Evolutionary conservation across 2,797 vertebrate species (phyloP), one percentile per base, ranked within the genome.

Genomic region (Phataginus tricuspis): DNA sequence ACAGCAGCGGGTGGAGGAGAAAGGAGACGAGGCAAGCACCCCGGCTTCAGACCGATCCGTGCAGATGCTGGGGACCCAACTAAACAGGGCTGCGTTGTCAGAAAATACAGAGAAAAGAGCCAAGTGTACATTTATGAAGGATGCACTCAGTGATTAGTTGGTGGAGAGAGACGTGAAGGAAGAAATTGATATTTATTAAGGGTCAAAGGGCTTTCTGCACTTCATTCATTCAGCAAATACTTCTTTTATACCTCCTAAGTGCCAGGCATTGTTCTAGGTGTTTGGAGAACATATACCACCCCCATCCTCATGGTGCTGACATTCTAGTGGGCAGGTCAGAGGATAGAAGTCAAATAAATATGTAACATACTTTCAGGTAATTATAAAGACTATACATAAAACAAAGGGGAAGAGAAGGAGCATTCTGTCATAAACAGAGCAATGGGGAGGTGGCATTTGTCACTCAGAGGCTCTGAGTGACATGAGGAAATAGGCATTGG

Each of bases 291-390:
- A 49, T 45, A 78, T 0, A 15, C 27, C 19, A 4, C 34, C 15
- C 71, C 49, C 15, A 6, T 12, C 29, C 21, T 51, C 13, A 1
- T 7, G 45, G 29, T 3, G 11, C 71, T 64, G 63, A 83, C 18
- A 4, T 2, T n/a, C 64, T 72, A 51, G 29, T 10, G 63, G 5
- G 49, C 21, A 7, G 59, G 7, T 8, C 49, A n/a, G 23, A 78
- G 7, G 42, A 49, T 2, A 45, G 16, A 16, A 68, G 25, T 13
- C 49, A 42, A 34, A 39, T 49, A 61, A 42, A 71, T 27, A 23
- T 5, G 19, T 5, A 27, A 23, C 9, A 5, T 1, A 19, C 3
- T 3, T 1, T 53, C 27, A 5, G 2, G 5, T 45, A 42, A 63
- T 55, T 45, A 19, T 29, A 74, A 53, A 34, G 16, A 49, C 27